These are phyloP conservation scores for Nannospalax galili DNA, from an alignment of 2,113 vertebrate species.

Conservation along the genomic window DNA sequence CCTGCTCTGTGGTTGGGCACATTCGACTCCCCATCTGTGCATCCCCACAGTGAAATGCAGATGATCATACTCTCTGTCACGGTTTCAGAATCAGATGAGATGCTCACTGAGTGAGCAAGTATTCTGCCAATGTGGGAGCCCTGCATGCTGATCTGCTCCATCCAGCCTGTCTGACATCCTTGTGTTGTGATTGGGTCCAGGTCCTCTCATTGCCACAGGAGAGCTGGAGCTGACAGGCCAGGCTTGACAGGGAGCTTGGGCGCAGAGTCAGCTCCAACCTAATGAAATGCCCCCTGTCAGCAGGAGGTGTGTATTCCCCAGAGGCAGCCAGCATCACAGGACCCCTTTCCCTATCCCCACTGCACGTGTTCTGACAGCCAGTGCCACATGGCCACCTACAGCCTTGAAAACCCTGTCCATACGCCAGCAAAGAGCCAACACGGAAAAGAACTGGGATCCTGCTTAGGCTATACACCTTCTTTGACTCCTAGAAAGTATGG, in stretches of 20 bases:
- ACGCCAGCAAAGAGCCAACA: rapidly evolving
- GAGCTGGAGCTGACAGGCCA: too few relatives aligned
- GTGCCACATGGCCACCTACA: not conserved
- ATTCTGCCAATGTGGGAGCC: not conserved
- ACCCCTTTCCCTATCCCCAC: not conserved
- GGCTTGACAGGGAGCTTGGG: too few relatives aligned
- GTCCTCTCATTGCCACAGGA: too few relatives aligned
- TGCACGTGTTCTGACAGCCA: rapidly evolving
- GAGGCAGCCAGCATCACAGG: too few relatives aligned
- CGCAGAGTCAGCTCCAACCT: too few relatives aligned
- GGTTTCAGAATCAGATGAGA: not conserved
- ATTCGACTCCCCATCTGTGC: rapidly evolving
- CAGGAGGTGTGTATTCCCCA: too few relatives aligned
- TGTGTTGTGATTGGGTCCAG: too few relatives aligned
- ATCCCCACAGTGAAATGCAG: not conserved
- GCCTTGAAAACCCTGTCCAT: not conserved
- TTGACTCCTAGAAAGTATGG: not conserved
- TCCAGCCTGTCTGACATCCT: too few relatives aligned
- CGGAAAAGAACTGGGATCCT: not conserved
- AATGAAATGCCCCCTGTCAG: too few relatives aligned
- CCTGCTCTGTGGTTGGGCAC: not conserved
- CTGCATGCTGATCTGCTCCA: rapidly evolving
- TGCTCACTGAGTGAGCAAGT: rapidly evolving
- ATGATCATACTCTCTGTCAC: not conserved
- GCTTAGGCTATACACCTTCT: not conserved